phyloP scores from a whole-genome alignment of 2,113 vertebrate species.

The Tetrax tetrax region DNA sequence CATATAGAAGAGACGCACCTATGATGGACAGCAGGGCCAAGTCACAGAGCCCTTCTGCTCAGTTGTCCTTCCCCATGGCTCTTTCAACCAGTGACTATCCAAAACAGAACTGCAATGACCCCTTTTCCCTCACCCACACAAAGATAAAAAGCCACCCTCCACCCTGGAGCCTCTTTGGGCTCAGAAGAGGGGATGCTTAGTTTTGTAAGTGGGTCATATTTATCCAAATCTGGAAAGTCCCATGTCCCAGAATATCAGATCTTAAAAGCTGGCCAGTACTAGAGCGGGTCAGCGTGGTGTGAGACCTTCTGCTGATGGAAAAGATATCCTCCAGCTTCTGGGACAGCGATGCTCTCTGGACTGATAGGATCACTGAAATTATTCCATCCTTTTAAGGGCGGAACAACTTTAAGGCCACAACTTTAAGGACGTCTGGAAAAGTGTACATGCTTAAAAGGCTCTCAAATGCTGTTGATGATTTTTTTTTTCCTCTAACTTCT shows the following conservation, averaged over 20 bases:
- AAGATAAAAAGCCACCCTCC: not conserved
- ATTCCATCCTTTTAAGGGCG: not conserved
- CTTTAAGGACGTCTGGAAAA: conserved; percentile 17
- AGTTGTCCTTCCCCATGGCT: not conserved
- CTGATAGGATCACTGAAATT: not conserved
- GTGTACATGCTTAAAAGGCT: not conserved
- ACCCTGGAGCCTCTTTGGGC: rapidly evolving
- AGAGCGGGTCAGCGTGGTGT: not conserved
- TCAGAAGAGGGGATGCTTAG: not conserved
- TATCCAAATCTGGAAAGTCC: not conserved
- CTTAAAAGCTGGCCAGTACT: not conserved
- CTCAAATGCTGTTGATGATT: not conserved
- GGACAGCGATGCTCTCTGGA: not conserved
- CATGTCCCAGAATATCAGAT: not conserved
- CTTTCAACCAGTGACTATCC: rapidly evolving
- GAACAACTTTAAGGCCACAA: no score
- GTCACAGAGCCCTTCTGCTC: not conserved
- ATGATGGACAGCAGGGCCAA: not conserved
- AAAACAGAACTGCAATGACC: not conserved
- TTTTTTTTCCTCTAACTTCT: not conserved
- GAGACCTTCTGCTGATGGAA: not conserved
- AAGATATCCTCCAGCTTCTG: not conserved
- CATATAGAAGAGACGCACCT: not conserved
- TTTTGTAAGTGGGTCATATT: not conserved
- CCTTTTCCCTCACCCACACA: not conserved